Conservation (phyloP, 2,113 vertebrate genomes). For the Lamprotornis superbus region DNA sequence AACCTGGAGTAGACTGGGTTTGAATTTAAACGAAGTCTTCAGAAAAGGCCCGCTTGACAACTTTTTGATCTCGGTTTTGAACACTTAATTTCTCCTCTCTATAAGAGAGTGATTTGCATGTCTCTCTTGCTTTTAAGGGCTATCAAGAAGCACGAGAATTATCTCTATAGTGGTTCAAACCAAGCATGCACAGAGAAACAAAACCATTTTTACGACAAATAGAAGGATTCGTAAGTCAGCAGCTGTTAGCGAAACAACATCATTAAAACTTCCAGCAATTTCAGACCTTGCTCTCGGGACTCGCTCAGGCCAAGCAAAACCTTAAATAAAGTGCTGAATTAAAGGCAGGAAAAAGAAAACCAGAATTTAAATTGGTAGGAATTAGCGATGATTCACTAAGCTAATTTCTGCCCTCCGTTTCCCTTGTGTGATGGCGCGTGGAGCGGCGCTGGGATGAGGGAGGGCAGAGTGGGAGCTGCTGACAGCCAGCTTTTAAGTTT, state of each 20-base stretch:
- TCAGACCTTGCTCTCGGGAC: background rate
- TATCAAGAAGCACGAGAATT: background rate
- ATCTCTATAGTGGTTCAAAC: background rate
- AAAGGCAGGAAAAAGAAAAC: conserved; percentile 3
- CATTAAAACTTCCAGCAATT: conserved; percentile 3
- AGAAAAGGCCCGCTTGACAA: background rate
- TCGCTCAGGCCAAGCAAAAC: background rate
- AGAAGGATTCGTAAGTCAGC: background rate
- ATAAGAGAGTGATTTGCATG: background rate
- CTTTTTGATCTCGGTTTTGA: conserved; percentile 10
- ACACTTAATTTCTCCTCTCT: background rate
- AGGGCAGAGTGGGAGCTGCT: background rate
- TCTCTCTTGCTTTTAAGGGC: background rate
- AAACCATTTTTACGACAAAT: background rate
- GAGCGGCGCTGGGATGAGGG: background rate
- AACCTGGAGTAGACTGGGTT: background rate
- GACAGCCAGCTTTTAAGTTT: background rate
- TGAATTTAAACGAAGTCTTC: background rate
- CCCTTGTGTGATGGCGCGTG: fast-evolving
- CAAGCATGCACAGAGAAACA: background rate
- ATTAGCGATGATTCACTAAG: conserved; percentile 23
- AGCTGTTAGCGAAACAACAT: background rate
- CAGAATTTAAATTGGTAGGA: conserved; percentile 15
- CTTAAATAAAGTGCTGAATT: conserved; percentile 40
- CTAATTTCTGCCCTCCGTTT: conserved; percentile 2